These are phyloP conservation scores for Peromyscus melanophrys DNA, from an alignment of 2,797 vertebrate genomes.

Conservation along the genomic window DNA sequence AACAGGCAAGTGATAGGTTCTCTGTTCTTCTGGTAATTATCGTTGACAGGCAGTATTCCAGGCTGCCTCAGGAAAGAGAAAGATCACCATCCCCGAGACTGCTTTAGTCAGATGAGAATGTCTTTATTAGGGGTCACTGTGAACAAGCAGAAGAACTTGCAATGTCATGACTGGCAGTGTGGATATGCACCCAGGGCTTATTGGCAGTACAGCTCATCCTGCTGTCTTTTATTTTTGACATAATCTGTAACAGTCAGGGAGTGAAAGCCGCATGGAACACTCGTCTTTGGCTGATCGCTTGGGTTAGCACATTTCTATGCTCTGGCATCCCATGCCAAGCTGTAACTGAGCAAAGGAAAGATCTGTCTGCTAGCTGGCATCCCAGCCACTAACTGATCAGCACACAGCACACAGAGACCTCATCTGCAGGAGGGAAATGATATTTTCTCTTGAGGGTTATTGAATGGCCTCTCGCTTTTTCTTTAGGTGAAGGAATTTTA, in stretches of 20 bases:
- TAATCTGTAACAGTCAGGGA: neutral
- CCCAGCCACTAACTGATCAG: neutral
- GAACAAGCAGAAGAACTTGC: neutral
- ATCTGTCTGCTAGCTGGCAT: constrained; percentile 34
- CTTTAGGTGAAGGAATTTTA: constrained; percentile 71
- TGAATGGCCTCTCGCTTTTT: constrained; percentile 29
- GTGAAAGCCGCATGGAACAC: neutral
- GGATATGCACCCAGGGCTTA: neutral
- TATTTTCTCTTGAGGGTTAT: constrained; percentile 58
- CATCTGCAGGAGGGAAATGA: neutral
- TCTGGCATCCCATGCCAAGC: neutral
- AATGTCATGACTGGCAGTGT: neutral
- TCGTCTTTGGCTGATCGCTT: constrained; percentile 55
- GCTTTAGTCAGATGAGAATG: neutral
- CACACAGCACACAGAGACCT: neutral
- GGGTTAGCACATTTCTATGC: neutral
- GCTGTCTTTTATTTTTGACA: neutral
- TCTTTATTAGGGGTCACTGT: constrained; percentile 59
- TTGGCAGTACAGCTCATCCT: neutral
- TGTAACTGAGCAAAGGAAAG: constrained; percentile 6
- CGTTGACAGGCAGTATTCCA: constrained; percentile 49
- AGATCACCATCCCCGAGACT: neutral
- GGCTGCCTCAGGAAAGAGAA: constrained; percentile 47
- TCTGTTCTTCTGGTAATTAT: constrained; percentile 66
- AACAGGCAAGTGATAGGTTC: neutral